Percentiles rank a stretch among this genome's conserved stretches.
Evolutionary conservation across 2,888 invertebrate species (phyloP).

Genomic region (Sinhomidia bicolor): DNA sequence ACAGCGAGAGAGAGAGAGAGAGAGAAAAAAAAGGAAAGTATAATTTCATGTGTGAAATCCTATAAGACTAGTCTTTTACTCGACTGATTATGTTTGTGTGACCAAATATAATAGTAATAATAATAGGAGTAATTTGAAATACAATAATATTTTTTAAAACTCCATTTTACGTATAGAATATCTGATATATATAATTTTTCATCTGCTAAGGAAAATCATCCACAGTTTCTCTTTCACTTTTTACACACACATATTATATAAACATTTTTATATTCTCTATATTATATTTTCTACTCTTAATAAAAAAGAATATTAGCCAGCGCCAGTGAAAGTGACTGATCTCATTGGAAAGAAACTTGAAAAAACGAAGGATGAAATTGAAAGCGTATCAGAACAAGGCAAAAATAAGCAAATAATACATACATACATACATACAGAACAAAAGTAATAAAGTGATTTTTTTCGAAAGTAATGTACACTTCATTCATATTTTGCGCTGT

Average conservation of each 20-base stretch:
- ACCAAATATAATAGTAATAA: constrained; percentile 29
- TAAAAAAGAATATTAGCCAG: neutral
- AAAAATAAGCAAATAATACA: no score
- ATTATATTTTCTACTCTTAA: no score
- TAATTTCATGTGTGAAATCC: constrained; percentile 23
- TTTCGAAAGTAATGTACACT: neutral
- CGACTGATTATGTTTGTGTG: constrained; percentile 37
- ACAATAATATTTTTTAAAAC: neutral
- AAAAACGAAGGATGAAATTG: neutral
- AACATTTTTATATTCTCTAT: constrained; percentile 35
- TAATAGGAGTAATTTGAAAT: constrained; percentile 20
- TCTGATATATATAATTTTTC: neutral
- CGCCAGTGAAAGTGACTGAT: constrained; percentile 59
- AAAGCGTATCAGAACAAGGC: no score
- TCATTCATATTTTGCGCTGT: neutral
- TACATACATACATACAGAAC: no score
- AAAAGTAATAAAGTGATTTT: constrained; percentile 27
- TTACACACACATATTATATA: neutral
- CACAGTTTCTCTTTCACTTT: neutral
- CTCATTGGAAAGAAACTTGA: constrained; percentile 19
- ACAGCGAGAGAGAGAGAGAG: no score
- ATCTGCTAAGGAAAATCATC: neutral
- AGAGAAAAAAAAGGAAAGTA: constrained; percentile 16
- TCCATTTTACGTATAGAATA: neutral
- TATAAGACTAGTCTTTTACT: constrained; percentile 43